Conservation (phyloP, 2,888 invertebrate species). For the Mythimna loreyi region DNA sequence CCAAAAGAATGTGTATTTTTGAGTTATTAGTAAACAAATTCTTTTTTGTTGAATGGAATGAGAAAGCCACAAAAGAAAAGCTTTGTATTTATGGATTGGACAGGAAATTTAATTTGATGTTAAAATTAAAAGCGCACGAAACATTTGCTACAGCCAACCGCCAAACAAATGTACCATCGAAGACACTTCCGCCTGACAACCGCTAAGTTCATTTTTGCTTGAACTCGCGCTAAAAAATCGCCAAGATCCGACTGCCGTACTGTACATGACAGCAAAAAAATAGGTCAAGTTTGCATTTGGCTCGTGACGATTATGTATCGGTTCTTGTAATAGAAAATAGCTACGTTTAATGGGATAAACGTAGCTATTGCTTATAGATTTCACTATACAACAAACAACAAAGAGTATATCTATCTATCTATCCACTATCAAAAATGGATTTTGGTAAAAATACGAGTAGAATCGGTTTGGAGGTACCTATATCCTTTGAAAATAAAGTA, state of each 20-base stretch:
- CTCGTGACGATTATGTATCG: neutral
- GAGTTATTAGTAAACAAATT: constrained; percentile 36
- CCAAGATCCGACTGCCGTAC: too few species aligned
- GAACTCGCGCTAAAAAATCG: too few species aligned
- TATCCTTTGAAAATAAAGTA: too few species aligned
- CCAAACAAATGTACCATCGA: constrained; percentile 33
- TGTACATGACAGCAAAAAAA: neutral
- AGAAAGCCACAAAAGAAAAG: constrained; percentile 22
- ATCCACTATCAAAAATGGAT: too few species aligned
- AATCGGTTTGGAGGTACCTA: too few species aligned
- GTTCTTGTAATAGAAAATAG: neutral
- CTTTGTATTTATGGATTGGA: constrained; percentile 17
- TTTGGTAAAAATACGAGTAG: too few species aligned
- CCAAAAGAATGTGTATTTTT: constrained; percentile 22
- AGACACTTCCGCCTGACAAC: too few species aligned
- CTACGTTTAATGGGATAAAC: too few species aligned
- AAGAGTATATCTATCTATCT: too few species aligned
- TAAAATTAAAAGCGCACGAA: constrained; percentile 23
- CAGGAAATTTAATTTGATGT: constrained; percentile 28
- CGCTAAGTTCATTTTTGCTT: too few species aligned
- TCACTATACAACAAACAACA: too few species aligned
- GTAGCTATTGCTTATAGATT: too few species aligned
- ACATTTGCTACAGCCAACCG: constrained; percentile 33
- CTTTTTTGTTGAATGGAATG: constrained; percentile 26
- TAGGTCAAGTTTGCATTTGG: neutral